Evolutionary conservation across 2,888 invertebrate species (phyloP).

Genomic region (Lasioglossum oenotherae): DNA sequence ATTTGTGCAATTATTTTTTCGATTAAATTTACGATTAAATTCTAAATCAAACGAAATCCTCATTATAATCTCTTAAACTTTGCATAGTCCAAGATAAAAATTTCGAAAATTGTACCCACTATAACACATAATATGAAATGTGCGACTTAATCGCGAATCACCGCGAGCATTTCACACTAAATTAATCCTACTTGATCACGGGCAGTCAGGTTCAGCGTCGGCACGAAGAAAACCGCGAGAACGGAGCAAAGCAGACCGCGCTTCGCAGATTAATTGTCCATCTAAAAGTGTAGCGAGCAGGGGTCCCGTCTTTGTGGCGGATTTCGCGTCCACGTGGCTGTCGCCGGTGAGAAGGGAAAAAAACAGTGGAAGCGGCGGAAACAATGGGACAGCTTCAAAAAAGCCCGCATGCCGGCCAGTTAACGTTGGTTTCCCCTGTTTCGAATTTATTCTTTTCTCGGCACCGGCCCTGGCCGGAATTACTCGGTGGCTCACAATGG

Average conservation of each 20-base stretch:
- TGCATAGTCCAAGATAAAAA: background rate
- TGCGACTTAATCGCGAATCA: background rate
- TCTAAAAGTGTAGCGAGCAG: background rate
- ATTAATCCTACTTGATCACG: background rate
- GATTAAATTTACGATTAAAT: too few species aligned
- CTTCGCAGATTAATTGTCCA: slow-evolving; percentile 19
- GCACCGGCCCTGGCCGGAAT: background rate
- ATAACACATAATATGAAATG: background rate
- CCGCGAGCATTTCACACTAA: background rate
- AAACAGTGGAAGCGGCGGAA: background rate
- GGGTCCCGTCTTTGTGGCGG: background rate
- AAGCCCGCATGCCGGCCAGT: slow-evolving; percentile 8
- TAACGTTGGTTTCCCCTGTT: background rate
- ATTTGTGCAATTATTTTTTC: background rate
- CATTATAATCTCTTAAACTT: background rate
- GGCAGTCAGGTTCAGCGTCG: background rate
- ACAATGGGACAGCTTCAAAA: slow-evolving; percentile 6
- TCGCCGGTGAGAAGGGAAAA: background rate
- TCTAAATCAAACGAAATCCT: background rate
- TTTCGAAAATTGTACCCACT: background rate
- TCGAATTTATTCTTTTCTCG: slow-evolving; percentile 13
- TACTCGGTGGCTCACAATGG: slow-evolving; percentile 1
- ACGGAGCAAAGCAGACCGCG: background rate
- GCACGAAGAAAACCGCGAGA: background rate
- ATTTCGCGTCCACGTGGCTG: background rate